These are phyloP conservation scores for Octonoba sinensis DNA, from an alignment of 2,888 invertebrate genomes.

Conservation along the genomic window DNA sequence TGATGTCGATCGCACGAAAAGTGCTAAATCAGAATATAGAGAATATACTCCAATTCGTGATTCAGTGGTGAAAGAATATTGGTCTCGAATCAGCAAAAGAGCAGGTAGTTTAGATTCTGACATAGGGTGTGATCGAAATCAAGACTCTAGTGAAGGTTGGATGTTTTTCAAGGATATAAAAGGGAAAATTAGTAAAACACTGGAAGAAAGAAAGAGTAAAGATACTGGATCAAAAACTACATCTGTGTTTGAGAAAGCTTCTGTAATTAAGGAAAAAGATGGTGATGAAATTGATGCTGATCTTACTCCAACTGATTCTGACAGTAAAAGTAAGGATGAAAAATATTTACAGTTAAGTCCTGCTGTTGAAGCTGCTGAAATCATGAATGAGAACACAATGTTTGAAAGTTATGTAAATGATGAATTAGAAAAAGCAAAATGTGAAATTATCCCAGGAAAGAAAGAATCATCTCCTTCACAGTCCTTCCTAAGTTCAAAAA, in stretches of 20 bases:
- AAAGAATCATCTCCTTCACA: neutral
- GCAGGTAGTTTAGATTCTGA: constrained; percentile 45
- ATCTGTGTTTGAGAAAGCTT: constrained; percentile 6
- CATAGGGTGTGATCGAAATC: constrained; percentile 10
- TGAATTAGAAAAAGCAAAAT: constrained; percentile 38
- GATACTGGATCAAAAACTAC: constrained; percentile 6
- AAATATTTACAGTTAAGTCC: constrained; percentile 29
- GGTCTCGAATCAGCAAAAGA: constrained; percentile 46
- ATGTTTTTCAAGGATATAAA: constrained; percentile 49
- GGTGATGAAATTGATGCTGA: neutral
- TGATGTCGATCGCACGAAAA: neutral
- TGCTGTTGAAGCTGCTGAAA: constrained; percentile 46
- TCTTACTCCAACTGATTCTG: neutral
- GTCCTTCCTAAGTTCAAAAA: constrained; percentile 6
- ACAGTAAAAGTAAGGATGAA: neutral
- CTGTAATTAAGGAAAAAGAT: constrained; percentile 5
- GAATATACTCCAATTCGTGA: constrained; percentile 44
- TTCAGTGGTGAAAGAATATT: constrained; percentile 55
- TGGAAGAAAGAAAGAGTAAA: constrained; percentile 37
- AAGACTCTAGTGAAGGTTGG: constrained; percentile 40
- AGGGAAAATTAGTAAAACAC: constrained; percentile 47
- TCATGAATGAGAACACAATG: neutral
- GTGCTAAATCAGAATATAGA: neutral
- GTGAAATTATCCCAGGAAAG: constrained; percentile 38
- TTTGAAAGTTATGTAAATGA: constrained; percentile 35